Percentiles rank a stretch among this genome's conserved stretches.
Evolutionary conservation across 2,113 vertebrate genomes (phyloP).

Genomic region (Tylochromis polylepis): DNA sequence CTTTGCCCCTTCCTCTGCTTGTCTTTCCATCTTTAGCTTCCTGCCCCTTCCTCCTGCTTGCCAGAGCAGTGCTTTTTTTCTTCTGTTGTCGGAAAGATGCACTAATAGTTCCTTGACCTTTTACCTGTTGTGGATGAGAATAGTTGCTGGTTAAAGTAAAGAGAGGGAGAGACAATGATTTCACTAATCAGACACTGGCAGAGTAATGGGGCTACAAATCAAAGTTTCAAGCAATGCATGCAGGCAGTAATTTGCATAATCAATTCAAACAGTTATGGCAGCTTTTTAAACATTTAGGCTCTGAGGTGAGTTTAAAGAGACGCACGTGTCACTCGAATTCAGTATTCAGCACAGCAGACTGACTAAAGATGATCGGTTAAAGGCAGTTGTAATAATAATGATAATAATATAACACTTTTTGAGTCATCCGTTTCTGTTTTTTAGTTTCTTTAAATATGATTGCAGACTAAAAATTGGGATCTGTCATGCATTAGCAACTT

Average conservation of each 20-base stretch:
- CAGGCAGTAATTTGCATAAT: background rate
- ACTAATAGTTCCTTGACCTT: background rate
- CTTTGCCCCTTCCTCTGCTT: background rate
- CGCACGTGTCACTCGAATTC: background rate
- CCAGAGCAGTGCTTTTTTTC: background rate
- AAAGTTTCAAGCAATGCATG: background rate
- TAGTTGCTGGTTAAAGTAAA: background rate
- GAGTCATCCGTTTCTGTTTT: no score
- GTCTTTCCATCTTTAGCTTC: background rate
- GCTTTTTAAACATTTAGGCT: background rate
- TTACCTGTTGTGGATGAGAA: background rate
- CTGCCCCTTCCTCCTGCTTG: background rate
- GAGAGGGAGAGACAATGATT: background rate
- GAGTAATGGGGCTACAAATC: background rate
- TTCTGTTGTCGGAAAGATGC: background rate
- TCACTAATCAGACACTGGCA: background rate
- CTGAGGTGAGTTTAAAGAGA: background rate
- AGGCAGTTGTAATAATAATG: no score
- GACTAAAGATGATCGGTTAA: no score
- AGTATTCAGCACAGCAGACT: background rate
- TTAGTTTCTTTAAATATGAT: no score
- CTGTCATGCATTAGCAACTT: no score
- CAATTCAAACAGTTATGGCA: background rate
- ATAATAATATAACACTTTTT: no score
- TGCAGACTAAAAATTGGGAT: no score